Evolutionary conservation across 2,888 invertebrate genomes (phyloP).

Genomic region (Allacma fusca): DNA sequence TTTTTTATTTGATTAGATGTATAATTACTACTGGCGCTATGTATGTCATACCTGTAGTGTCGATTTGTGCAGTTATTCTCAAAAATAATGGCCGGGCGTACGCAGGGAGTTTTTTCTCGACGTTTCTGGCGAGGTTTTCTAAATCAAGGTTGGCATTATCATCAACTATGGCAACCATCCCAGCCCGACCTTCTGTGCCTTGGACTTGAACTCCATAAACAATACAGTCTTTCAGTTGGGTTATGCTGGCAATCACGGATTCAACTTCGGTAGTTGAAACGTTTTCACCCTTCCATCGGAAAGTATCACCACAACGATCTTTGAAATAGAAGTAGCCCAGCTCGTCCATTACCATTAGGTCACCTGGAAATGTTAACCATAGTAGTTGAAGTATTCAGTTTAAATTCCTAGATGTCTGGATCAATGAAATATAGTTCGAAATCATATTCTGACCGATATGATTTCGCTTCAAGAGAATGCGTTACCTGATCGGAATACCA

Average conservation of each 20-base stretch:
- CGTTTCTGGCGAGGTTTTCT: slow-evolving; percentile 42
- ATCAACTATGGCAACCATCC: slow-evolving; percentile 69
- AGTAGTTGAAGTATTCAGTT: background rate
- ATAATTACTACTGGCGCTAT: no score
- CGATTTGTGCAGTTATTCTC: slow-evolving; percentile 69
- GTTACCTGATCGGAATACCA: slow-evolving; percentile 86
- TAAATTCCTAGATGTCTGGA: no score
- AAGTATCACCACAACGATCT: slow-evolving; percentile 94
- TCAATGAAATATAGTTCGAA: no score
- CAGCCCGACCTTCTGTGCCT: slow-evolving; percentile 66
- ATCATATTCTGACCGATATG: no score
- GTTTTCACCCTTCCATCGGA: slow-evolving; percentile 96
- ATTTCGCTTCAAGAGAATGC: no score
- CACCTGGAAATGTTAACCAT: slow-evolving; percentile 68
- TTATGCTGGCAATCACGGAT: slow-evolving; percentile 82
- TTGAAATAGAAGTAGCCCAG: slow-evolving; percentile 92
- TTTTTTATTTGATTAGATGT: no score
- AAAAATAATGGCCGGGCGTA: slow-evolving; percentile 39
- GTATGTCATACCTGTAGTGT: slow-evolving; percentile 27
- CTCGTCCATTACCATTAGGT: slow-evolving; percentile 87
- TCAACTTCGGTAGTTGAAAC: slow-evolving; percentile 98
- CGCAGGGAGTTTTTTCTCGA: slow-evolving; percentile 21
- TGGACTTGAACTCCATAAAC: slow-evolving; percentile 84
- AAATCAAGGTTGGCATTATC: slow-evolving; percentile 61
- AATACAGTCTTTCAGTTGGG: slow-evolving; percentile 85